Conservation (phyloP, 37 sponge, comb jelly and placozoan genomes). For the Axinella damicornis region DNA sequence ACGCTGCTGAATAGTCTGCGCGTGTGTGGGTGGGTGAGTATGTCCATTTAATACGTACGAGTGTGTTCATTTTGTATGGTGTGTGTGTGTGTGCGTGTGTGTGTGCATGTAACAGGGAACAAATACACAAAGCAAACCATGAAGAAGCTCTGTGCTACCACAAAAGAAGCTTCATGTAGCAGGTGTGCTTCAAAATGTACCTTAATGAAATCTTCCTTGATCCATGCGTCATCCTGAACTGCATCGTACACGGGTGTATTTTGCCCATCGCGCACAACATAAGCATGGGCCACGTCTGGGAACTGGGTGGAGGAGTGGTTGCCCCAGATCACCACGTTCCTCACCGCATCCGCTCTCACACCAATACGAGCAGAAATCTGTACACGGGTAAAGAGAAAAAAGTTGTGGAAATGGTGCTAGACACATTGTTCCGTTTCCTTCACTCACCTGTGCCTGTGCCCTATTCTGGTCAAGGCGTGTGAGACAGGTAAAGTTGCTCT, state of each 20-base stretch:
- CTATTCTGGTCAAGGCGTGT: constrained; percentile 97
- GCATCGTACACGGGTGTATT: constrained; percentile 63
- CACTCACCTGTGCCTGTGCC: constrained; percentile 92
- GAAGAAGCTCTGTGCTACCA: too few relatives aligned
- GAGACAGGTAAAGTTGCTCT: constrained; percentile 93
- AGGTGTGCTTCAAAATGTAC: too few relatives aligned
- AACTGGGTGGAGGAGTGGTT: constrained; percentile 99
- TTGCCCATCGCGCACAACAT: constrained; percentile 49
- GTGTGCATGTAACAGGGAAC: too few relatives aligned
- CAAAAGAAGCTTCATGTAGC: too few relatives aligned
- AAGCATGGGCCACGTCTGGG: constrained; percentile 90
- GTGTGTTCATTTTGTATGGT: background rate
- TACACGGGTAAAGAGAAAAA: too few relatives aligned
- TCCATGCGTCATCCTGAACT: constrained; percentile 95
- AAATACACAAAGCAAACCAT: too few relatives aligned
- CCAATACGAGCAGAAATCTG: constrained; percentile 82
- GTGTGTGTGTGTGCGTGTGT: too few relatives aligned
- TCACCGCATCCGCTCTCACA: constrained; percentile 69
- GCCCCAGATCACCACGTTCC: constrained; percentile 98
- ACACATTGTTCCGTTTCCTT: too few relatives aligned
- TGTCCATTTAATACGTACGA: too few relatives aligned
- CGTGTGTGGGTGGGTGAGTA: too few relatives aligned
- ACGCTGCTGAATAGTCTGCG: constrained; percentile 92
- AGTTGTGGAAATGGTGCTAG: too few relatives aligned
- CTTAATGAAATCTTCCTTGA: constrained; percentile 95